Evolutionary conservation across 1,140 invertebrate species (phyloP), one percentile per base, ranked within the genome.

Genomic region (Spodoptera frugiperda): DNA sequence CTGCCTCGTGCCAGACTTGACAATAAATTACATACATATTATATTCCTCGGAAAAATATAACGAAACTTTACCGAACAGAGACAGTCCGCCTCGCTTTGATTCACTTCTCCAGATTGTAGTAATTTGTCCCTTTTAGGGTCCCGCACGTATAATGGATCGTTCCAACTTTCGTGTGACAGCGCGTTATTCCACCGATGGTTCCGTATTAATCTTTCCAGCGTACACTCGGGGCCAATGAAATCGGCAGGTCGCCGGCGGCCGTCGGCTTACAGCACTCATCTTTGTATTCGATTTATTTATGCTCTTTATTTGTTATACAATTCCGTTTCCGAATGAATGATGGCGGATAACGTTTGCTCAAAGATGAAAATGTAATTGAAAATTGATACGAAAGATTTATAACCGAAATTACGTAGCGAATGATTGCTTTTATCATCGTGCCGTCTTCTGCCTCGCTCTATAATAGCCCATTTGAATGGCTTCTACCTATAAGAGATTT

Each of bases 61-160:
- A 70, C 48, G n/a, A 17, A 70, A 71, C 49, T 54, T 71, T 55
- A 14, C 67, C 51, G 12, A 21, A 48, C 63, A 21, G 11, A 71
- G 54, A 53, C 70, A 46, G 46, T 54, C 54, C 53, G 51, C 53
- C 12, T 68, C 68, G 33, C 11, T 72, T 57, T 57, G 33, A 72
- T 72, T 72, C 54, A 72, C 53, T 72, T 59, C 70, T 33, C 70
- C 30, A 57, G 54, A 72, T 72, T 72, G 70, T 59, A 25, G 19
- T 72, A 54, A 59, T 72, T 72, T 57, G 70, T 72, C 70, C 70
- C 54, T 57, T 72, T 72, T 57, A 72, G 53, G 70, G 70, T 59
- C 48, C 54, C 33, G 11, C 53, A 54, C 25, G 51, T 71, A n/a
- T 59, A 46, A 57, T 72, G 54, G 54, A 72, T 72, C 53, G 70